phyloP scores from a whole-genome alignment of 2,888 invertebrate species.

The Drosophila affinis region DNA sequence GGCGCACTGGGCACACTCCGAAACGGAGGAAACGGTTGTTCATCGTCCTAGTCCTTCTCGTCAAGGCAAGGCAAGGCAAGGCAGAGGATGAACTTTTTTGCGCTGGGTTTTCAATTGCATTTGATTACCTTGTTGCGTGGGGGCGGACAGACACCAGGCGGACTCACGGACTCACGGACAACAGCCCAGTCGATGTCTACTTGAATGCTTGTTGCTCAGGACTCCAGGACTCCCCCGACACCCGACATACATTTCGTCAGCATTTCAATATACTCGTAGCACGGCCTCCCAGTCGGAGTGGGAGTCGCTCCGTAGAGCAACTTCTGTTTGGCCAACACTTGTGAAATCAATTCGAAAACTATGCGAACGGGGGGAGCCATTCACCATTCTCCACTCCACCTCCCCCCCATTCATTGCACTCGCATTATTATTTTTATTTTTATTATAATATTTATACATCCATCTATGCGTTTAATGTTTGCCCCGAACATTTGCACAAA shows the following conservation, averaged over 20 bases:
- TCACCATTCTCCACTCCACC: conserved; percentile 15
- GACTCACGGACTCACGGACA: background rate
- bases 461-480: conserved; percentile 29
- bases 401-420: conserved; percentile 20
- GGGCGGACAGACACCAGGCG: conserved; percentile 17
- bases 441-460: conserved; percentile 23
- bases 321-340: conserved; percentile 70
- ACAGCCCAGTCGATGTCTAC: conserved; percentile 17
- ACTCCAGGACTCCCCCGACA: background rate
- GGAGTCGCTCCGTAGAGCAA: conserved; percentile 20
- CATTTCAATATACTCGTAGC: background rate
- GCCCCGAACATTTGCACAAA: conserved; percentile 15
- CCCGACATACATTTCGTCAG: background rate
- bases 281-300: background rate
- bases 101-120: conserved; percentile 74
- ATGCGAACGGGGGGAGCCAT: conserved; percentile 33
- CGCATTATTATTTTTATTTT: conserved; percentile 39
- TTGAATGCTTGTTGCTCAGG: conserved; percentile 44
- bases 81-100: conserved; percentile 70
- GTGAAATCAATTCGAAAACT: conserved; percentile 68
- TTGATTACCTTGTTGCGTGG: conserved; percentile 78
- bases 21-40: conserved; percentile 26
- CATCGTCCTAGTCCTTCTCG: conserved; percentile 14
- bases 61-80: conserved; percentile 12
- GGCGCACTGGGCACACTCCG: background rate